Conservation (phyloP, 1,140 invertebrate genomes). For the Pectinophora gossypiella region DNA sequence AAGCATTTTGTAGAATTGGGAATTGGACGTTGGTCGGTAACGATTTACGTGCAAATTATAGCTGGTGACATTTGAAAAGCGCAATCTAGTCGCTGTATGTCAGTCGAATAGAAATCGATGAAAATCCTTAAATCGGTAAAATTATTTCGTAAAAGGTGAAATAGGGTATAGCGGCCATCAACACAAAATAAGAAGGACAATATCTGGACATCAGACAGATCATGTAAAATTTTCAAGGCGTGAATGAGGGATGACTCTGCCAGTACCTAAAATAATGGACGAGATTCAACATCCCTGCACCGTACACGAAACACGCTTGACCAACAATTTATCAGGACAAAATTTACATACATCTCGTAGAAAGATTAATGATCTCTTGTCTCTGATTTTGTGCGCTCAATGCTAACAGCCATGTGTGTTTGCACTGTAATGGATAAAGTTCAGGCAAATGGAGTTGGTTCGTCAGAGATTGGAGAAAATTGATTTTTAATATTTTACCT, state of each 20-base stretch:
- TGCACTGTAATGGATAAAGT: not conserved
- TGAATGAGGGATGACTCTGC: conserved; percentile 30
- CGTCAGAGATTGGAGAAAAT: too few species aligned
- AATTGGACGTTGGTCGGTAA: conserved; percentile 51
- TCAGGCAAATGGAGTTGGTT: too few species aligned
- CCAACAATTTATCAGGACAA: conserved; percentile 49
- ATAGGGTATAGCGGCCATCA: too few species aligned
- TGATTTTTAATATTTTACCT: too few species aligned
- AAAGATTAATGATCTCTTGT: conserved; percentile 46
- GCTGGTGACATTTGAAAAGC: conserved; percentile 35
- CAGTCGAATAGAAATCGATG: too few species aligned
- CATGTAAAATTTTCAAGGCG: conserved; percentile 1
- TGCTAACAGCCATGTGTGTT: conserved; percentile 10
- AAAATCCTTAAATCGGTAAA: too few species aligned
- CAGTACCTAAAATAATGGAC: conserved; percentile 38
- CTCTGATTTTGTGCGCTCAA: conserved; percentile 18
- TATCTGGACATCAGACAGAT: not conserved
- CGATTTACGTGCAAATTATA: conserved; percentile 60
- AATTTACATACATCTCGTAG: conserved; percentile 53
- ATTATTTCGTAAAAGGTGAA: too few species aligned
- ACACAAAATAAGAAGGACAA: not conserved
- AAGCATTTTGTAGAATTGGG: conserved; percentile 63
- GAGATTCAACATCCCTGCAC: conserved; percentile 13
- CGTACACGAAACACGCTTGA: conserved; percentile 22
- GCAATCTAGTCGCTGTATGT: too few species aligned